Evolutionary conservation across 1,140 invertebrate genomes (phyloP).

Genomic region (Rhagoletis pomonella): DNA sequence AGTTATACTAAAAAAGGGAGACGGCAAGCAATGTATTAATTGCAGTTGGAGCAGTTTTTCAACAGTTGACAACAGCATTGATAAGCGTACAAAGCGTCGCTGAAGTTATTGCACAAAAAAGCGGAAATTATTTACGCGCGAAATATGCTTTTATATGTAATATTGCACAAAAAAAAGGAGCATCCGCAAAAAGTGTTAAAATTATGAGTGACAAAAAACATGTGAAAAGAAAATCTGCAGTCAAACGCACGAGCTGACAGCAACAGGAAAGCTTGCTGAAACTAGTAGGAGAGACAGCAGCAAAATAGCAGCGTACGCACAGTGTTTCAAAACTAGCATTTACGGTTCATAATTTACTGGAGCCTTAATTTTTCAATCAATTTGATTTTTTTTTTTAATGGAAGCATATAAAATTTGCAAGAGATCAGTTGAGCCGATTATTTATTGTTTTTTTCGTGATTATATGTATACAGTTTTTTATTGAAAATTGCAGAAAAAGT

Average conservation of each 20-base stretch:
- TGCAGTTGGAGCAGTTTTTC: neutral
- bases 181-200: neutral
- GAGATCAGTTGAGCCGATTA: too few species aligned
- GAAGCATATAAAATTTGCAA: too few species aligned
- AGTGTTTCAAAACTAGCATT: too few species aligned
- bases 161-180: neutral
- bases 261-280: conserved; percentile 13
- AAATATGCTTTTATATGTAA: conserved; percentile 16
- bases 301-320: neutral
- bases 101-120: neutral
- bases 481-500: too few species aligned
- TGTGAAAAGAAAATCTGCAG: neutral
- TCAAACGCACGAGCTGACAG: conserved; percentile 1
- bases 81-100: neutral
- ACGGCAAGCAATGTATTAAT: neutral
- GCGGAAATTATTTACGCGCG: neutral
- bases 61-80: neutral
- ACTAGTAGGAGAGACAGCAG: neutral
- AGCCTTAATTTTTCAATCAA: too few species aligned
- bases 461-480: too few species aligned
- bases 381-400: too few species aligned
- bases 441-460: too few species aligned
- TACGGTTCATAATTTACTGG: too few species aligned
- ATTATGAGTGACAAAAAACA: neutral
- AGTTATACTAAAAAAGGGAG: neutral